These are phyloP conservation scores for Triplophysa rosa DNA, from an alignment of 2,113 vertebrate genomes.

Conservation along the genomic window DNA sequence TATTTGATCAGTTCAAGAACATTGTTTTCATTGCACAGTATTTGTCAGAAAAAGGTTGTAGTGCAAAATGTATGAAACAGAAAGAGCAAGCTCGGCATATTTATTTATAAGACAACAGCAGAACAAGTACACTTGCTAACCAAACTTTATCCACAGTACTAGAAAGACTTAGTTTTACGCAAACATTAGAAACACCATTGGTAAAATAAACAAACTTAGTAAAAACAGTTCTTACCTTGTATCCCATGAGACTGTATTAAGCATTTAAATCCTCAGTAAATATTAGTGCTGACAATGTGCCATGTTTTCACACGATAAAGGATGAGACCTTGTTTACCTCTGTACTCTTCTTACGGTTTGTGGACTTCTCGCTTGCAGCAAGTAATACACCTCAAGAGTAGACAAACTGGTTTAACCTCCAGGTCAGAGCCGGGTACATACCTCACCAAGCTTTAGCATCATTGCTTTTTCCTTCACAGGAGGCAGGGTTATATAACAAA, in stretches of 20 bases:
- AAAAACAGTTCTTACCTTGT: constrained; percentile 40
- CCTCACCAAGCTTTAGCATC: constrained; percentile 29
- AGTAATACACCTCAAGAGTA: constrained; percentile 49
- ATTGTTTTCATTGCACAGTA: not conserved
- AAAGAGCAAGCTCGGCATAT: not conserved
- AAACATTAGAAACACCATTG: not conserved
- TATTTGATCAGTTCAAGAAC: not conserved
- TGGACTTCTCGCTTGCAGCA: constrained; percentile 22
- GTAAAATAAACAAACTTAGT: not conserved
- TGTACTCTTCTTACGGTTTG: constrained; percentile 15
- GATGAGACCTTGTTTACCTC: constrained; percentile 39
- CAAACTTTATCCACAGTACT: not conserved
- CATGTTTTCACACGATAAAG: constrained; percentile 10
- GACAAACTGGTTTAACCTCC: constrained; percentile 68
- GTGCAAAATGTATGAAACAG: no score
- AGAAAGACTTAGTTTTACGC: not conserved
- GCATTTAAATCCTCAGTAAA: constrained; percentile 15
- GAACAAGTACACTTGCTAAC: not conserved
- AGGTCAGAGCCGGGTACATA: constrained; percentile 7
- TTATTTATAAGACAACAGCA: not conserved
- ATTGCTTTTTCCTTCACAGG: constrained; percentile 19
- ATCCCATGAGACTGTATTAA: constrained; percentile 7
- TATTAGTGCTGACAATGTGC: constrained; percentile 13
- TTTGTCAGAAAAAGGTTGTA: not conserved
- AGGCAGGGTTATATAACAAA: constrained; percentile 27